Evolutionary conservation across 2,113 vertebrate species (phyloP), one percentile per base, ranked within the genome.

Genomic region (Sander vitreus): DNA sequence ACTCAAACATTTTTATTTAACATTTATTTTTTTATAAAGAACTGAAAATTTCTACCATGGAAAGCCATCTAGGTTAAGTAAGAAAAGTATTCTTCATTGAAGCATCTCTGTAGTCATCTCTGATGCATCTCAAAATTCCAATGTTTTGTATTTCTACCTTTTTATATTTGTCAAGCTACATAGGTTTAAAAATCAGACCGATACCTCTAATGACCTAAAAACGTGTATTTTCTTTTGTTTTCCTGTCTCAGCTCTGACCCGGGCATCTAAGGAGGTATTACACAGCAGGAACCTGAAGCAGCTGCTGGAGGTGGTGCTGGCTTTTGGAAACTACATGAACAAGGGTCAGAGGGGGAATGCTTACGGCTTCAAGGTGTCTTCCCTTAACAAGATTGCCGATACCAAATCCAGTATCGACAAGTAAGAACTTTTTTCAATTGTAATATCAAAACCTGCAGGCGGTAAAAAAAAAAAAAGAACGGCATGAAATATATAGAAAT

Each of bases 381-480:
- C 98, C 62, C 97, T 99, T 80, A 99, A 99, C 95, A 99, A 99
- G 95, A 99, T 99, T 1, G 98, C 96, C 0, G 98, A 99, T 89
- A 99, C 99, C 68, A 99, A 99, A 91, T 99, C 99, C 93, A 99
- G 98, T 90, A 98, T 99, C 71, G 99, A 99, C 96, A 99, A 99
- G 99, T 99, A 93, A 97, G 98, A 86, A 53, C 30, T 15, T 21
- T 14, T 80, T 18, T 64, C 53, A 47, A 1, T 9, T 30, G 6
- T 13, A 63, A 45, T 21, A 33, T 78, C 18, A 51, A 43, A 71
- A 45, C 36, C 11, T 23, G 47, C 51, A 33, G 55, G 19, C 63
- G 23, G 11, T 19, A 73, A 78, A 39, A 47, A 30, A 73, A 75
- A 59, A 13, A 73, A 75, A 55, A 63, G 19, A 63, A 45, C 30